Base-by-base conservation (phyloP, 2,113 vertebrate genomes). In the Larimichthys polyactis region DNA sequence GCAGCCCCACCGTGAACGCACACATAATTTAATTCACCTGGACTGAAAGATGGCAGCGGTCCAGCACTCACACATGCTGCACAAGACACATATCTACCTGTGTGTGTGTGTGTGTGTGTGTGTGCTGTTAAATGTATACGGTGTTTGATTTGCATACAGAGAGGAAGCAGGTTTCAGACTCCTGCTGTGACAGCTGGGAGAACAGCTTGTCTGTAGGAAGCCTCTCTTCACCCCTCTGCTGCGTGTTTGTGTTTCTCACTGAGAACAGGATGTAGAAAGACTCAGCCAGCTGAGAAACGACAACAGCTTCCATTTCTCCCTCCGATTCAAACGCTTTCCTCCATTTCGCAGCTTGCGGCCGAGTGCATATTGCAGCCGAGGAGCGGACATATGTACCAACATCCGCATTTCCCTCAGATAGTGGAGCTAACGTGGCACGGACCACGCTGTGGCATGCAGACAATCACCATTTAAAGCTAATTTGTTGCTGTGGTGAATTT, bases 181-280 rank as follows among this genome's bases (percentile, higher is more conserved):
- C 22, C 65, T 63, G 75, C 80, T 52, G 63, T 9, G 80, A 86
- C 91, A 92, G 90, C 91, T 87, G 90, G 86, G 69, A 44, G 76
- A 87, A 77, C 91, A 92, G 91, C 87, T 86, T 75, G 90, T 27
- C 79, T 67, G 70, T 5, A 72, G 75, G 79, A 85, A 82, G 71
- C 71, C 78, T 79, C 73, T 75, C 52, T 14, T 55, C 73, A 27
- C 19, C 76, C 32, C 66, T 78, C 52, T 15, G 68, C 69, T 40
- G 69, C 5, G 36, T 55, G 66, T 78, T 57, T 46, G 81, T 32
- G 69, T 77, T 60, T 65, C 76, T 80, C 77, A 46, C n/a, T 16
- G 63, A 82, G 62, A 84, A 74, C 84, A 79, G 86, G 87, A 83
- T 60, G 68, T 36, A 62, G 32, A 66, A 49, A 3, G 40, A 57